phyloP scores from a whole-genome alignment of 2,888 invertebrate species.

The Panopea generosa region DNA sequence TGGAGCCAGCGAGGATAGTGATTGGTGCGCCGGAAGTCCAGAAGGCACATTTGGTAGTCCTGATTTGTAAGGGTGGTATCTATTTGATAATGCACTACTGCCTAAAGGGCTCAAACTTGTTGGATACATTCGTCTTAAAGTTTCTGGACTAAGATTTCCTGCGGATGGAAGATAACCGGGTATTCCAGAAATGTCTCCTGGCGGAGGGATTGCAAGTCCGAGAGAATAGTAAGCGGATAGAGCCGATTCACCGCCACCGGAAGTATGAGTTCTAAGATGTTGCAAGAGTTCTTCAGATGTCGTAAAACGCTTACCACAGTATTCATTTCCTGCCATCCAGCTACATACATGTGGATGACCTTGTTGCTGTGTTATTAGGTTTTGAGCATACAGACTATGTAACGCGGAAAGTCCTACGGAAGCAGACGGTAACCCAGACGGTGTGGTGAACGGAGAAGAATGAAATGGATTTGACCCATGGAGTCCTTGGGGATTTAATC shows the following conservation, averaged over 20 bases:
- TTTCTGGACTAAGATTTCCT: slow-evolving; percentile 87
- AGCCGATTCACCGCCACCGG: slow-evolving; percentile 68
- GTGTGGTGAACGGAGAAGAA: slow-evolving; percentile 50
- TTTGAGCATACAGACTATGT: slow-evolving; percentile 75
- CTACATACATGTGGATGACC: slow-evolving; percentile 89
- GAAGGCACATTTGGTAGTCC: slow-evolving; percentile 86
- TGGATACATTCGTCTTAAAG: slow-evolving; percentile 92
- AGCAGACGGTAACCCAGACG: slow-evolving; percentile 60
- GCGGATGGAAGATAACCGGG: slow-evolving; percentile 57
- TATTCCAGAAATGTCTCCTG: slow-evolving; percentile 41
- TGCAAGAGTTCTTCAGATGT: slow-evolving; percentile 97
- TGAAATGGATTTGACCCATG: slow-evolving; percentile 62
- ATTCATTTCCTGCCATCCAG: slow-evolving; percentile 94
- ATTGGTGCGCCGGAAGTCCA: slow-evolving; percentile 86
- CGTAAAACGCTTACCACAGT: slow-evolving; percentile 97
- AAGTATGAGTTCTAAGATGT: slow-evolving; percentile 96
- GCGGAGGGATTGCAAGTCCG: slow-evolving; percentile 58
- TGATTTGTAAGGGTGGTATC: slow-evolving; percentile 98
- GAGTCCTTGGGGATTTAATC: slow-evolving; percentile 67
- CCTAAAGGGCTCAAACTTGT: slow-evolving; percentile 86
- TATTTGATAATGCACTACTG: slow-evolving; percentile 91
- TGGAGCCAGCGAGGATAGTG: slow-evolving; percentile 87
- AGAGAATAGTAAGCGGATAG: slow-evolving; percentile 58
- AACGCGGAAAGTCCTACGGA: slow-evolving; percentile 65
- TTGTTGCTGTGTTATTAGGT: slow-evolving; percentile 64